phyloP scores from a whole-genome alignment of 2,888 invertebrate genomes.

The Dolomedes plantarius region DNA sequence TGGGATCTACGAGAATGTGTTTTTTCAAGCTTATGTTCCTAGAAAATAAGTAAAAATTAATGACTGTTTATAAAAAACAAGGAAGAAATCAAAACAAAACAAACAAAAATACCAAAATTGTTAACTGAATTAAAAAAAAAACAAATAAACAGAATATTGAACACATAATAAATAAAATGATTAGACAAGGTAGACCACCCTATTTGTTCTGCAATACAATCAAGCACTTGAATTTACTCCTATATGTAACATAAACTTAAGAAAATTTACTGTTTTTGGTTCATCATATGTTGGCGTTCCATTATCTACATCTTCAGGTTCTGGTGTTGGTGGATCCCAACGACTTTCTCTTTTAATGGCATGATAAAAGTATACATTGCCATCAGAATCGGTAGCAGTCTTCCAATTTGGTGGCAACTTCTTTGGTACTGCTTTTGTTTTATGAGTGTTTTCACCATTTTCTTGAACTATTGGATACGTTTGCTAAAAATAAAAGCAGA shows the following conservation, averaged over 20 bases:
- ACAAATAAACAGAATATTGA: neutral
- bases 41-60: slow-evolving; percentile 49
- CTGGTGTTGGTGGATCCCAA: slow-evolving; percentile 78
- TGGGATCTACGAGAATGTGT: slow-evolving; percentile 46
- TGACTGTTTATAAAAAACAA: slow-evolving; percentile 19
- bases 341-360: slow-evolving; percentile 78
- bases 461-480: neutral
- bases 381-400: slow-evolving; percentile 86
- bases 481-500: too few species aligned
- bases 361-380: slow-evolving; percentile 94
- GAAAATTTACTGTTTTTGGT: too few species aligned
- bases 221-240: too few species aligned
- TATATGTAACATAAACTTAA: too few species aligned
- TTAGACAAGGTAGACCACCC: too few species aligned
- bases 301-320: slow-evolving; percentile 74
- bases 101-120: neutral
- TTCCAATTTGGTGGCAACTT: slow-evolving; percentile 82
- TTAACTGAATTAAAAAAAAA: slow-evolving; percentile 17
- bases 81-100: slow-evolving; percentile 25
- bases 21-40: slow-evolving; percentile 56
- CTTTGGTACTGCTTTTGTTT: neutral
- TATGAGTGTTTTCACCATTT: slow-evolving; percentile 17
- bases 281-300: slow-evolving; percentile 76
- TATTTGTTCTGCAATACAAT: too few species aligned
- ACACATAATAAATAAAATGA: too few species aligned